These are phyloP conservation scores for Parapristionchus giblindavisi DNA, from an alignment of 2,888 invertebrate genomes.

Conservation along the genomic window DNA sequence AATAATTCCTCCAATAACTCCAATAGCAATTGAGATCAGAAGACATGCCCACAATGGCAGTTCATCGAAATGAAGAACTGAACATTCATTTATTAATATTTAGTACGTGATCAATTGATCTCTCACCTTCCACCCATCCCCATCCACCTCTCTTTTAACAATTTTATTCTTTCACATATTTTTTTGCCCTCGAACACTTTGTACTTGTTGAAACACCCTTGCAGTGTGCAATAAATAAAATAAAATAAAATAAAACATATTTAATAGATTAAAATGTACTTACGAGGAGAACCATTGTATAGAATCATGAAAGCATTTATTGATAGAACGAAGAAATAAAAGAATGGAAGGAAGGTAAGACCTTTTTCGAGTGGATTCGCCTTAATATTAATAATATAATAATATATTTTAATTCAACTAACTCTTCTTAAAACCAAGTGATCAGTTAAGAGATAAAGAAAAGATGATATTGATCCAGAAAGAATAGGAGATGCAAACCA, in stretches of 20 bases:
- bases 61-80: constrained; percentile 86
- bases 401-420: neutral
- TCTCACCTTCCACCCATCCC: too few relatives aligned
- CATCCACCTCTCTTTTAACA: too few relatives aligned
- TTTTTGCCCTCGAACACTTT: neutral
- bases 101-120: neutral
- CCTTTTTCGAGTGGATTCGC: constrained; percentile 73
- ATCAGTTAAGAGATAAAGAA: constrained; percentile 83
- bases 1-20: constrained; percentile 73
- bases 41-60: constrained; percentile 87
- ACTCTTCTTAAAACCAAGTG: constrained; percentile 77
- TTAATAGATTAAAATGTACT: constrained; percentile 70
- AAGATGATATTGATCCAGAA: constrained; percentile 86
- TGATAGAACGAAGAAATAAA: constrained; percentile 89
- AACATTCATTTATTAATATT: constrained; percentile 52
- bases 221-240: neutral
- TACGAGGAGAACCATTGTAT: constrained; percentile 83
- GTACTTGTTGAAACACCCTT: neutral
- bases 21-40: constrained; percentile 78
- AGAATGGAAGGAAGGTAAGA: constrained; percentile 84
- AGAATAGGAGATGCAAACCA: constrained; percentile 95
- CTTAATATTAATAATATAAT: constrained; percentile 46
- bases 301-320: constrained; percentile 93
- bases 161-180: too few relatives aligned
- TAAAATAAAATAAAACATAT: neutral